phyloP scores from a whole-genome alignment of 1,140 invertebrate genomes.

The Diachasma alloeum region DNA sequence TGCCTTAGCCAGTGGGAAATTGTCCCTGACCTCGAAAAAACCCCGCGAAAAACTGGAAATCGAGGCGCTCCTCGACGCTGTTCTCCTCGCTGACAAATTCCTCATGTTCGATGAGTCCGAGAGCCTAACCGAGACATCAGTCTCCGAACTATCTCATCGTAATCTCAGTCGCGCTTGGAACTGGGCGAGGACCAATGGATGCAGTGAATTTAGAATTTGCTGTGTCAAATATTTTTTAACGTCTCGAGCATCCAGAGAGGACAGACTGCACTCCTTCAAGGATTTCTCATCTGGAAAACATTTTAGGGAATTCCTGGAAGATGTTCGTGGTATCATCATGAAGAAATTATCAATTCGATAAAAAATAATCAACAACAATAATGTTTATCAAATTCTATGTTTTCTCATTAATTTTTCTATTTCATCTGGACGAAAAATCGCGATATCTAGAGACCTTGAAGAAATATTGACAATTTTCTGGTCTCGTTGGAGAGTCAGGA shows the following conservation, averaged over 20 bases:
- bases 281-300: slow-evolving; percentile 45
- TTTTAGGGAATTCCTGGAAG: slow-evolving; percentile 56
- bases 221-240: slow-evolving; percentile 60
- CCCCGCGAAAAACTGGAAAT: slow-evolving; percentile 55
- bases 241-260: slow-evolving; percentile 44
- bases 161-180: slow-evolving; percentile 59
- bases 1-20: slow-evolving; percentile 61
- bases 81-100: slow-evolving; percentile 72
- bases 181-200: slow-evolving; percentile 56
- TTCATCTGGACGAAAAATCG: neutral
- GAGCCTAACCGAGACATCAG: slow-evolving; percentile 59
- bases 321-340: slow-evolving; percentile 50
- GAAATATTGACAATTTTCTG: no score
- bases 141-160: slow-evolving; percentile 51
- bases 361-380: neutral
- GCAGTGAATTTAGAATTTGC: slow-evolving; percentile 47
- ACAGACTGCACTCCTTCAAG: slow-evolving; percentile 50
- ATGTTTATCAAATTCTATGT: neutral
- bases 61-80: slow-evolving; percentile 71
- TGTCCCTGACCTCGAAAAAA: slow-evolving; percentile 49
- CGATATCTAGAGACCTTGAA: neutral
- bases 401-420: neutral
- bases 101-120: slow-evolving; percentile 69
- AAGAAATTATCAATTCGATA: neutral
- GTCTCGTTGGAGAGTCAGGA: no score